Base-by-base conservation (phyloP, 2,797 vertebrate species). In the Rhinophrynus dorsalis region DNA sequence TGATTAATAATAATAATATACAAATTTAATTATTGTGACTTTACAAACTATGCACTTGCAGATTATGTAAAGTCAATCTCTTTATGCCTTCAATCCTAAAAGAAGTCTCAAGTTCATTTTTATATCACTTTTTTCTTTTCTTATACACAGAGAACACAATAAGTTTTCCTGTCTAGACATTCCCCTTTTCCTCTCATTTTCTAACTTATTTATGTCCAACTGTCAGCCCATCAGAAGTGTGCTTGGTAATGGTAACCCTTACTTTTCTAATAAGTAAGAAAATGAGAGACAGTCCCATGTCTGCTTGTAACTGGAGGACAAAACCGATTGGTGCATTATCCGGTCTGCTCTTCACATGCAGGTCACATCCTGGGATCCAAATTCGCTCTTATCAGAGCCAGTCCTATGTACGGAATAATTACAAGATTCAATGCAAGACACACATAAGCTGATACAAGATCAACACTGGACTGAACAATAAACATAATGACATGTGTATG, bases 121-220 rank as follows among this genome's bases (percentile, higher is more conserved):
- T 55, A 61, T 24, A 35, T 59, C 42, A 27, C 69, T 18, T 29
- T 56, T 27, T 37, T 74, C 59, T 80, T 78, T 47, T 77, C 76
- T 80, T 77, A 76, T 71, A 74, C 76, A 74, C 75, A 48, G 77
- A 61, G 76, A 78, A 55, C 79, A 75, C 79, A 67, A 58, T 80
- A 72, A 54, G 77, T 79, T 81, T 80, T 76, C 81, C 78, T 77
- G 79, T 77, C 80, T 77, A 74, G 79, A 78, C 68, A 75, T 77
- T 77, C 63, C 74, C 51, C 3, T 78, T 78, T 79, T 63, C 76
- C 71, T 70, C 75, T 57, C 69, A 58, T 80, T 77, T 79, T 78
- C 60, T 50, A 72, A 72, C 68, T 55, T 63, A 71, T 56, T 56
- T 62, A 48, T 72, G 61, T 65, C 24, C 33, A 51, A 72, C 18